Base-by-base conservation (phyloP, 2,888 invertebrate genomes). In the Callinectes sapidus region DNA sequence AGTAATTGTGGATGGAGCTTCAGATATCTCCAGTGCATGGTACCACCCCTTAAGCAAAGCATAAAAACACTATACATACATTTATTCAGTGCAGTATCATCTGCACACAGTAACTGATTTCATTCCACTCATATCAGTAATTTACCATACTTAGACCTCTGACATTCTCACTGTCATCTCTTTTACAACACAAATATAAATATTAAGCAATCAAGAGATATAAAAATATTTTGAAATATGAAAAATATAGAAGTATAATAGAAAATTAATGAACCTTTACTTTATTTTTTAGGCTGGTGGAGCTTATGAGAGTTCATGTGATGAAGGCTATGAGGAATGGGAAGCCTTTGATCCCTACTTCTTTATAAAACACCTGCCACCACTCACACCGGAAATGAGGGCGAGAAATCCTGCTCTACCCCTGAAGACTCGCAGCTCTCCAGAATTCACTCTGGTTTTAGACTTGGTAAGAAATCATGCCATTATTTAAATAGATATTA, bases 341-440 rank as follows among this genome's bases (percentile, higher is more conserved):
- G 98, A 98, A 95, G 97, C 97, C 0, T 98, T 98, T 95, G 98
- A 98, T 96, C 98, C 98, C 0, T 98, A 98, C 95, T 96, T 98
- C 93, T 98, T 99, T 96, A 98, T 99, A 94, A 98, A 98, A 95
- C 98, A 98, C 96, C 97, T 99, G 95, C 98, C 98, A 55, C 98
- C 98, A 16, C 96, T 98, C 54, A 97, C 97, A 0, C 97, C 97
- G 87, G 98, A 98, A 95, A 97, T 98, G 97, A 96, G 97, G 95
- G 96, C 97, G 1, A 96, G 97, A 95, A 97, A 97, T 95, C 98
- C 98, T 2, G 99, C 99, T 1, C 96, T 99, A 92, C 99, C 99
- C 0, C 96, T 99, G 85, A 98, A 98, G 95, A 99, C 99, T 0
- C 96, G 99, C 90, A 98, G 98, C 95, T 98, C 98, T 95, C 99